Evolutionary conservation across 2,888 invertebrate genomes (phyloP).

Genomic region (Nudaria mundana): DNA sequence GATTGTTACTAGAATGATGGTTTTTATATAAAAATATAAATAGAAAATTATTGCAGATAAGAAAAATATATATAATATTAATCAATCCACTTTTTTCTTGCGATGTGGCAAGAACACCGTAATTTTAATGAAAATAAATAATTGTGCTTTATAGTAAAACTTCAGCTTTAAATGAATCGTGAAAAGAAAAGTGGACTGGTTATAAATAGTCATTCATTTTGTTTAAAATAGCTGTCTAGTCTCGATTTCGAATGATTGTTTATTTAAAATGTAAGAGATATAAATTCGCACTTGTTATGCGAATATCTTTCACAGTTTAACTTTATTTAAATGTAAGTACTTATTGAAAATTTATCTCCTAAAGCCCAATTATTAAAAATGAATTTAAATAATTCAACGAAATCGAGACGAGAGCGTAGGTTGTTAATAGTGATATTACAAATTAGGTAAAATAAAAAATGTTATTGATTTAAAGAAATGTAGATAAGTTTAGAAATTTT

Average conservation of each 20-base stretch:
- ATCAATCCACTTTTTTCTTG: slow-evolving; percentile 48
- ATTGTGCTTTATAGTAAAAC: slow-evolving; percentile 28
- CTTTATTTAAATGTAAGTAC: not conserved
- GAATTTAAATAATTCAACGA: slow-evolving; percentile 34
- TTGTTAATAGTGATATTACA: slow-evolving; percentile 80
- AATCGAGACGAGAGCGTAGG: slow-evolving; percentile 72
- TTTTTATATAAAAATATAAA: slow-evolving; percentile 71
- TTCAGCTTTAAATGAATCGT: slow-evolving; percentile 54
- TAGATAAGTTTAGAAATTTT: slow-evolving; percentile 74
- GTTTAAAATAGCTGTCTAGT: slow-evolving; percentile 63
- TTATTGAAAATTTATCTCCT: not conserved
- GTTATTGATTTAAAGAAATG: slow-evolving; percentile 73
- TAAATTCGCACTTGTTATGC: slow-evolving; percentile 26
- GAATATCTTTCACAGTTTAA: slow-evolving; percentile 14
- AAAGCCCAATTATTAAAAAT: too few relatives aligned
- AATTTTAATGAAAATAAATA: slow-evolving; percentile 34
- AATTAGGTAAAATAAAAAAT: slow-evolving; percentile 67
- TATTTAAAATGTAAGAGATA: slow-evolving; percentile 5
- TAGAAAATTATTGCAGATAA: slow-evolving; percentile 55
- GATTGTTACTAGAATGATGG: slow-evolving; percentile 79
- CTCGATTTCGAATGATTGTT: slow-evolving; percentile 56
- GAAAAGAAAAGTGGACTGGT: slow-evolving; percentile 48
- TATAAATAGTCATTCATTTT: slow-evolving; percentile 51
- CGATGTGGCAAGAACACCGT: slow-evolving; percentile 51
- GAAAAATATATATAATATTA: slow-evolving; percentile 41